phyloP scores from a whole-genome alignment of 2,797 vertebrate genomes.

The Falco rusticolus region DNA sequence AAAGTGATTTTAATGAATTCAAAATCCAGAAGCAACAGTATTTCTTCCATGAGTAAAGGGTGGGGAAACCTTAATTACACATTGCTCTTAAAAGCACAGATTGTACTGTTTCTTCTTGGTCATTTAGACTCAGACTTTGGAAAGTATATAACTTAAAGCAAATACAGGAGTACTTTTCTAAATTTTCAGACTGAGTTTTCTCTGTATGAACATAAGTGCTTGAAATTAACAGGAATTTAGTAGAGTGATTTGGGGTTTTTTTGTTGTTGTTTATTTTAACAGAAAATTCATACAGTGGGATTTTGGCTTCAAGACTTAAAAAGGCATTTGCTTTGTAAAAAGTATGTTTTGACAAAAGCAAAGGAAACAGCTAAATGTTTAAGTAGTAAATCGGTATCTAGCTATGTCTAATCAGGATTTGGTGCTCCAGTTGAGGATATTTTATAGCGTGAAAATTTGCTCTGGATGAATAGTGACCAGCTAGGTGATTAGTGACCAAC shows the following conservation, averaged over 20 bases:
- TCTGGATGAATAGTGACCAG: not conserved
- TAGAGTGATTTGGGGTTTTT: not conserved
- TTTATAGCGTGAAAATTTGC: not conserved
- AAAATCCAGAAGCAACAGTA: conserved; percentile 23
- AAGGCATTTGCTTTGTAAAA: not conserved
- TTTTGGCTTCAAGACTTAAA: not conserved
- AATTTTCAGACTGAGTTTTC: not conserved
- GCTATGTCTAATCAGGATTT: not conserved
- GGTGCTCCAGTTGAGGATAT: not conserved
- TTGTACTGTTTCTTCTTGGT: conserved; percentile 2
- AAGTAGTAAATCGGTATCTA: not conserved
- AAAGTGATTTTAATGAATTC: conserved; percentile 27
- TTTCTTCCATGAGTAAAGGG: conserved; percentile 1
- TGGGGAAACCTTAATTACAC: conserved; percentile 17
- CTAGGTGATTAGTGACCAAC: not conserved
- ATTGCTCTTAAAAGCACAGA: conserved; percentile 1
- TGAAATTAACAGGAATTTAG: not conserved
- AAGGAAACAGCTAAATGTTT: not conserved
- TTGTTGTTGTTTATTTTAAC: not conserved
- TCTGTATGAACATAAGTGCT: not conserved
- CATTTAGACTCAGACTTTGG: not conserved
- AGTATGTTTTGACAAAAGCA: not conserved
- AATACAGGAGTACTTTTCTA: not conserved
- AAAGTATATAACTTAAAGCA: not conserved
- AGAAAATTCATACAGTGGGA: not conserved